Evolutionary conservation across 2,113 vertebrate genomes (phyloP).

Genomic region (Embiotoca jacksoni): DNA sequence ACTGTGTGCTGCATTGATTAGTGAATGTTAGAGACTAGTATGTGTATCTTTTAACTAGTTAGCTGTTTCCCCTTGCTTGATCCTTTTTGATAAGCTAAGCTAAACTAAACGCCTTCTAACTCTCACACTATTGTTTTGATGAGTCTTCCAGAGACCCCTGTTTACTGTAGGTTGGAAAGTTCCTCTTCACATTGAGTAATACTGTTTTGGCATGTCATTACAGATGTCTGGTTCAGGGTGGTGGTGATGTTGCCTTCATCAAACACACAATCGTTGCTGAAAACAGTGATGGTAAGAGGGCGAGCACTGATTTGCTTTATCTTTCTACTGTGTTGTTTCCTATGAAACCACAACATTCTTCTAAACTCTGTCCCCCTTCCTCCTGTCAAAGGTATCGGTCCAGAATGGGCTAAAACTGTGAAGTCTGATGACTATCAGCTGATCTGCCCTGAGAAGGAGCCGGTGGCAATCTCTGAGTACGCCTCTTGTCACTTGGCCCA

Average conservation of each 20-base stretch:
- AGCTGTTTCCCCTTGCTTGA: too few species aligned
- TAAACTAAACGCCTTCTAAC: too few species aligned
- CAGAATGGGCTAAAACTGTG: slow-evolving; percentile 64
- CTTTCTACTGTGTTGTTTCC: not conserved
- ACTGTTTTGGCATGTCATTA: not conserved
- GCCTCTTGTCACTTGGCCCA: slow-evolving; percentile 63
- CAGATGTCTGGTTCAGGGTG: slow-evolving; percentile 89
- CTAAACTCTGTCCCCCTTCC: not conserved
- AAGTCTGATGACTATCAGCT: slow-evolving; percentile 65
- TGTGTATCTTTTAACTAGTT: too few species aligned
- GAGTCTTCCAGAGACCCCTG: not conserved
- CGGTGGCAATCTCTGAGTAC: slow-evolving; percentile 13
- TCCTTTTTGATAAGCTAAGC: too few species aligned
- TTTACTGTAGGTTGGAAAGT: not conserved
- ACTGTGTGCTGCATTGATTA: too few species aligned
- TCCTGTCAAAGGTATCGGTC: slow-evolving; percentile 50
- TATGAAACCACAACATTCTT: not conserved
- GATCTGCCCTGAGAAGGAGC: slow-evolving; percentile 69
- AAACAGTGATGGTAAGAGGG: slow-evolving; percentile 84
- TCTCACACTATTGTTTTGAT: not conserved
- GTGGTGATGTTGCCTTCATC: slow-evolving; percentile 91
- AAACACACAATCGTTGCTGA: slow-evolving; percentile 88
- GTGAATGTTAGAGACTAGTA: too few species aligned
- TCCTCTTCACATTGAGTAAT: not conserved
- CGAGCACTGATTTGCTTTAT: not conserved